Evolutionary conservation across 2,113 vertebrate genomes (phyloP), one percentile per base, ranked within the genome.

Genomic region (Redunca redunca): DNA sequence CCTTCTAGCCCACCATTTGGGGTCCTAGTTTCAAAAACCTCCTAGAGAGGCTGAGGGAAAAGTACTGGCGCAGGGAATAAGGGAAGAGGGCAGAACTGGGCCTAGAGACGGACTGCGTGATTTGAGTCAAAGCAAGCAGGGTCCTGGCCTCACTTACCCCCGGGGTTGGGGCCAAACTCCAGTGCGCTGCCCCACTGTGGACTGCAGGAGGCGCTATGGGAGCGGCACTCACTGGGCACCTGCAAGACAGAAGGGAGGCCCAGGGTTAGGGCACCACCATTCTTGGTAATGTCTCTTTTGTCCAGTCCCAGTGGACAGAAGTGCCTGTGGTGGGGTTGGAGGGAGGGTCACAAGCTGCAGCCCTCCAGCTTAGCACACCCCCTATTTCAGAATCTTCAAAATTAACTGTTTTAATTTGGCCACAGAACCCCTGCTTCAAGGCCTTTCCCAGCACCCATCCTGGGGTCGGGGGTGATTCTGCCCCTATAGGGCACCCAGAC

Each of bases 121-220:
- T 36, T 28, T 28, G 64, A 81, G 43, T 67, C 43, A 6, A 71
- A 74, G 19, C 60, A 53, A 33, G 1, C 52, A 48, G 74, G n/a
- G 53, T 94, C 25, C 28, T 4, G 60, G 67, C 17, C 77, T 88
- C 87, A 95, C 91, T 99, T 99, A 99, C 99, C 99, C 16, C 99
- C 99, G 0, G 99, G 96, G 91, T 96, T 99, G 97, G 99, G 98
- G 97, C 99, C 98, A 46, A 99, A 99, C 48, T 99, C 99, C 33
- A 99, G 99, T 84, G 99, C 99, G 88, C 98, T 99, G 99, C 99
- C 99, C 99, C 99, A 99, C 98, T 99, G 99, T 0, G 99, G 99
- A 97, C 99, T 99, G 98, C 99, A 99, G 99, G 99, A 99, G 40
- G 99, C 99, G 97, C 99, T 99, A 98, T 99, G 98, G 4, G 99